Percentiles rank a stretch among this genome's conserved stretches.
phyloP scores from a whole-genome alignment of 2,113 vertebrate genomes.

The Dasyurus viverrinus region DNA sequence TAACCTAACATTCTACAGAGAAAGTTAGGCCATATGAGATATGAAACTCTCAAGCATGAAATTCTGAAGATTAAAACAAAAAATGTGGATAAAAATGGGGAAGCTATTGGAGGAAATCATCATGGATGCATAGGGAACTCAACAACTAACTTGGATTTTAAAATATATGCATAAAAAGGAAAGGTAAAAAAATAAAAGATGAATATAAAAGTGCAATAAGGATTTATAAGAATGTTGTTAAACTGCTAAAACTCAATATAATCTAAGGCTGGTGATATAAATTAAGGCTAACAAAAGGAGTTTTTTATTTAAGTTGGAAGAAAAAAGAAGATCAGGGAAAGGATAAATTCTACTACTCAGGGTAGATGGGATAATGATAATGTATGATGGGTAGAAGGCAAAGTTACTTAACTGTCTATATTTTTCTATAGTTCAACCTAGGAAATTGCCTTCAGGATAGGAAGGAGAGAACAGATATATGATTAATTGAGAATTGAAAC shows the following conservation, averaged over 20 bases:
- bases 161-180: background rate
- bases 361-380: background rate
- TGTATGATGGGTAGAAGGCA: background rate
- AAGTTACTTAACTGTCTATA: background rate
- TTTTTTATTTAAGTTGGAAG: background rate
- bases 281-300: background rate
- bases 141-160: background rate
- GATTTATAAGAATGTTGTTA: background rate
- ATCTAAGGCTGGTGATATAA: background rate
- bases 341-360: background rate
- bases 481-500: background rate
- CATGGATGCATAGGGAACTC: background rate
- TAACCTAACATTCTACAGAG: background rate
- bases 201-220: background rate
- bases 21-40: background rate
- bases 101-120: background rate
- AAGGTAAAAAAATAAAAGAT: background rate
- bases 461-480: background rate
- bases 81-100: background rate
- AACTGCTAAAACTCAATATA: background rate
- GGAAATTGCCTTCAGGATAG: background rate
- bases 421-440: background rate
- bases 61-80: background rate
- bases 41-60: background rate
- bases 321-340: background rate